Evolutionary conservation across 1,140 invertebrate genomes (phyloP).

Genomic region (Belonocnema kinseyi): DNA sequence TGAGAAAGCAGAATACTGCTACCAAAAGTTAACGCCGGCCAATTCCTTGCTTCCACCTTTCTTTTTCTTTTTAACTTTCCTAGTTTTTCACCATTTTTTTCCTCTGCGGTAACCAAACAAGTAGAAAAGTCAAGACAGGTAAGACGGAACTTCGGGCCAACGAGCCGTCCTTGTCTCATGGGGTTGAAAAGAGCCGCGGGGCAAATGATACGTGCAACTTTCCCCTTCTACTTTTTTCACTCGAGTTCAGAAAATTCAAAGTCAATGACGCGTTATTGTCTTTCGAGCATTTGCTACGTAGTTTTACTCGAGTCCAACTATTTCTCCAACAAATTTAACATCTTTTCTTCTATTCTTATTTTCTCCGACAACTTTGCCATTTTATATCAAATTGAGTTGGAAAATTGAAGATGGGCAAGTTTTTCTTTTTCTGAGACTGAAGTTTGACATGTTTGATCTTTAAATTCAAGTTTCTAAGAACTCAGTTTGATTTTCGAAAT

Average conservation of each 20-base stretch:
- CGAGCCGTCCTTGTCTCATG: conserved; percentile 21
- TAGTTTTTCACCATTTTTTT: not conserved
- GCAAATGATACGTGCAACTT: conserved; percentile 19
- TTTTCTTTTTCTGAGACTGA: no score
- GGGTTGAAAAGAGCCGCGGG: conserved; percentile 11
- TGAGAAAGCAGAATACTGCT: conserved; percentile 11
- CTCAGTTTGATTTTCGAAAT: no score
- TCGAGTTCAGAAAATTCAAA: conserved; percentile 36
- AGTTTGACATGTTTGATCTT: no score
- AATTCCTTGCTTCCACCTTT: conserved; percentile 8
- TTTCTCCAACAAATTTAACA: no score
- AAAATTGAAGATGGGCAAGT: no score
- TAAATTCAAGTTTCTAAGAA: no score
- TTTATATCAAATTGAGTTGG: no score
- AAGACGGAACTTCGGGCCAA: conserved; percentile 27
- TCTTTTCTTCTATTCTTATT: no score
- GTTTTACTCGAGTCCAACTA: not conserved
- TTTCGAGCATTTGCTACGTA: conserved; percentile 1
- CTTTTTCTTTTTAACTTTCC: conserved; percentile 27
- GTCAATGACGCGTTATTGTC: conserved; percentile 14
- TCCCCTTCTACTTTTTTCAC: not conserved
- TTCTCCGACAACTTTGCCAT: no score
- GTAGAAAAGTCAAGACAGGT: conserved; percentile 19
- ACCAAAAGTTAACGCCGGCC: conserved; percentile 19
- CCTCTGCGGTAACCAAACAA: conserved; percentile 27